Conservation (phyloP, 2,888 invertebrate species). For the Tenthredo scrophulariae region DNA sequence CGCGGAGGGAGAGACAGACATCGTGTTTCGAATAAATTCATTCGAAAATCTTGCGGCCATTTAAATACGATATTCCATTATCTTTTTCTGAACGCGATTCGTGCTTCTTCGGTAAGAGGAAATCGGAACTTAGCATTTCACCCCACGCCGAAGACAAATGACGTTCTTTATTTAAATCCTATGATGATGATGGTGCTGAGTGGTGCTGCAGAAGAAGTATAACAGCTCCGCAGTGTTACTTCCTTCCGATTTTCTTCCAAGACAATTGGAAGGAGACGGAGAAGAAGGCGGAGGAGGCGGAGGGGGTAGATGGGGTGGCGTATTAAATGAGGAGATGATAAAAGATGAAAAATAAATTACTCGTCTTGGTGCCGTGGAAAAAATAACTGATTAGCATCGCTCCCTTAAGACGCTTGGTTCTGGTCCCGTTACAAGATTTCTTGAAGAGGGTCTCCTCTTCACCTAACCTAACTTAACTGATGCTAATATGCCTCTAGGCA, state of each 20-base stretch:
- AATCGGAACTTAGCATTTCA: slow-evolving; percentile 11
- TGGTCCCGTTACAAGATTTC: slow-evolving; percentile 28
- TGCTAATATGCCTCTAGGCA: slow-evolving; percentile 34
- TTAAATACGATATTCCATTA: neutral
- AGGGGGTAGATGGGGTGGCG: neutral
- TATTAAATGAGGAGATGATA: slow-evolving; percentile 12
- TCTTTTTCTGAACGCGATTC: neutral
- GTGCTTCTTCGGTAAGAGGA: neutral
- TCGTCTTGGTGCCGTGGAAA: slow-evolving; percentile 3
- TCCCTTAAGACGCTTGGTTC: slow-evolving; percentile 9
- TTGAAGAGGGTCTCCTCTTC: slow-evolving; percentile 28
- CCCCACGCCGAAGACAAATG: neutral
- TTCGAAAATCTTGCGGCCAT: neutral
- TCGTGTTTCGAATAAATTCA: neutral
- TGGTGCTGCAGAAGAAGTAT: slow-evolving; percentile 1
- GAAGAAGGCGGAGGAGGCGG: neutral
- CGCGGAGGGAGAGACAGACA: neutral
- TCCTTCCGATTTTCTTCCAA: neutral
- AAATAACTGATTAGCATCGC: slow-evolving; percentile 42
- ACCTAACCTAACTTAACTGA: slow-evolving; percentile 24
- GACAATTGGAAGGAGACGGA: neutral
- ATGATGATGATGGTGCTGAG: slow-evolving; percentile 6
- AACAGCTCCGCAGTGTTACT: neutral
- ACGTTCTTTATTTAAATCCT: slow-evolving; percentile 28
- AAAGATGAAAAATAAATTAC: slow-evolving; percentile 26